These are phyloP conservation scores for Sebastes vulpes DNA, from an alignment of 2,797 vertebrate genomes.

Conservation along the genomic window DNA sequence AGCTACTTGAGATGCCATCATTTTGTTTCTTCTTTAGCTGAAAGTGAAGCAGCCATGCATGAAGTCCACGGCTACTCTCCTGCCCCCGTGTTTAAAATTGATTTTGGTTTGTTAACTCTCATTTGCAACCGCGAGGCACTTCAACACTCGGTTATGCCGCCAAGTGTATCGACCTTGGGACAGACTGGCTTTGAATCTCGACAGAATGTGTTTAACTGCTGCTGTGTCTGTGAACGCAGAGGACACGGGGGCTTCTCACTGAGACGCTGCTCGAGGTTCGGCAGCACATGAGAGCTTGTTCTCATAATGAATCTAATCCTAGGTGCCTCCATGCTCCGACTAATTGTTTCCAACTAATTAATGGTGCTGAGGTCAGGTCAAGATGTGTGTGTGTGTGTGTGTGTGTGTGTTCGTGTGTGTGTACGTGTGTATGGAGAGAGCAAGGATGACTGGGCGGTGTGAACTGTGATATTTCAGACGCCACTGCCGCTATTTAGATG, in stretches of 20 bases:
- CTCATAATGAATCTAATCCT: constrained; percentile 63
- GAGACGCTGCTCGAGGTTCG: neutral
- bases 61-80: constrained; percentile 34
- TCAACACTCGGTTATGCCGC: constrained; percentile 51
- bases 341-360: constrained; percentile 65
- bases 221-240: constrained; percentile 34
- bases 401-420: neutral
- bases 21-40: constrained; percentile 24
- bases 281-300: constrained; percentile 49
- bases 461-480: neutral
- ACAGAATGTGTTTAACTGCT: constrained; percentile 42
- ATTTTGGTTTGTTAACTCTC: constrained; percentile 72
- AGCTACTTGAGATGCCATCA: constrained; percentile 4
- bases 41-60: constrained; percentile 30
- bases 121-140: constrained; percentile 47
- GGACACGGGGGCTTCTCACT: constrained; percentile 13
- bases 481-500: neutral
- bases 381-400: neutral
- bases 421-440: neutral
- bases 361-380: constrained; percentile 47
- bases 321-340: constrained; percentile 32
- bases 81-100: constrained; percentile 54
- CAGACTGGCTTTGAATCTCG: constrained; percentile 44
- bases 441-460: neutral
- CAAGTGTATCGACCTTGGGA: constrained; percentile 63